Conservation (phyloP, 1,140 invertebrate species). For the Maconellicoccus hirsutus region DNA sequence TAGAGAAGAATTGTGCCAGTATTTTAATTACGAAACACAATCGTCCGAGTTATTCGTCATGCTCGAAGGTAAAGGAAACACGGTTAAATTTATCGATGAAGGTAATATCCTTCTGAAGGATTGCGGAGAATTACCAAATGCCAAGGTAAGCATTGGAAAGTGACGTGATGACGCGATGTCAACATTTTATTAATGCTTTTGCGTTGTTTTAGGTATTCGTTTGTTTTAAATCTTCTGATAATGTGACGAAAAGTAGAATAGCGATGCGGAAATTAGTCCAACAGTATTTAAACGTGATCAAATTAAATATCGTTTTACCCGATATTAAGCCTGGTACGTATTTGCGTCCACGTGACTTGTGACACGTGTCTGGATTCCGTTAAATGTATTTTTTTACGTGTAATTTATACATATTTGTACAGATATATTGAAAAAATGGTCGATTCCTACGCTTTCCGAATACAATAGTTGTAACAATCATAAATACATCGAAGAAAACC, state of each 20-base stretch:
- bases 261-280: not conserved
- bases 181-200: not conserved
- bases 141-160: not conserved
- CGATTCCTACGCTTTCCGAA: constrained; percentile 10
- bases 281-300: constrained; percentile 1
- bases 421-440: not conserved
- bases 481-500: not conserved
- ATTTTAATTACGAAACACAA: constrained; percentile 25
- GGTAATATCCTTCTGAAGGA: not conserved
- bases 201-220: not conserved
- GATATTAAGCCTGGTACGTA: constrained; percentile 12
- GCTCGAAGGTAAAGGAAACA: not conserved
- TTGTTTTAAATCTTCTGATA: not conserved
- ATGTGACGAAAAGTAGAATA: not conserved
- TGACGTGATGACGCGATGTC: not conserved
- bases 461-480: not conserved
- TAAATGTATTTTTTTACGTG: not conserved
- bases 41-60: not conserved
- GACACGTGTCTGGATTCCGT: too few species aligned
- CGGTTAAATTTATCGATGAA: not conserved
- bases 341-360: too few species aligned
- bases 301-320: constrained; percentile 1
- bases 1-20: constrained; percentile 36
- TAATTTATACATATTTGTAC: not conserved
- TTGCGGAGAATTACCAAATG: not conserved